These are phyloP conservation scores for Xiphydria camelus DNA, from an alignment of 2,888 invertebrate genomes.

Conservation along the genomic window DNA sequence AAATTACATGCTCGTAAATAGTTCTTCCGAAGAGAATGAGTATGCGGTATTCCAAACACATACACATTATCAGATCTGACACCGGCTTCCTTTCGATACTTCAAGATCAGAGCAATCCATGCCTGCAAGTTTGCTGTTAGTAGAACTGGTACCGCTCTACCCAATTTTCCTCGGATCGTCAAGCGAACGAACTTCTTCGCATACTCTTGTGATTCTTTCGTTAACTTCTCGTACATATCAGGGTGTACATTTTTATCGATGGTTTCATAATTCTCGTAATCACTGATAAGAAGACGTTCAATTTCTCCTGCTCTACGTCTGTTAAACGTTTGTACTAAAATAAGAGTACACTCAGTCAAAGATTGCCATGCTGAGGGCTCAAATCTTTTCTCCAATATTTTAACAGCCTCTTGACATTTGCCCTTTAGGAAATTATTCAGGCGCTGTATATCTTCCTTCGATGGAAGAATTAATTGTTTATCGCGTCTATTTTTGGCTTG, in stretches of 20 bases:
- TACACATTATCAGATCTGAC: conserved; percentile 17
- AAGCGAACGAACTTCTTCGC: conserved; percentile 19
- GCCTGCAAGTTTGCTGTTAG: conserved; percentile 18
- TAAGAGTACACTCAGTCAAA: conserved; percentile 3
- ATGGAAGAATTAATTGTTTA: conserved; percentile 2
- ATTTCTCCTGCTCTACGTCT: no score
- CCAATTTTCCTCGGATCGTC: no score
- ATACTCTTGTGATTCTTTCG: conserved; percentile 3
- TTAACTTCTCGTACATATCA: conserved; percentile 2
- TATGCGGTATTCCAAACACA: conserved; percentile 10
- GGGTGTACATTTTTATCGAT: conserved; percentile 8
- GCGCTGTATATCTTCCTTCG: conserved; percentile 1
- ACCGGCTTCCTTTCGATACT: conserved; percentile 18
- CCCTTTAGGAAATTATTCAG: conserved; percentile 1
- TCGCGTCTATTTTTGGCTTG: conserved; percentile 4
- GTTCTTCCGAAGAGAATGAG: conserved; percentile 5
- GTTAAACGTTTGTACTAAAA: conserved; percentile 5
- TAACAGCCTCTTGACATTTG: conserved; percentile 4
- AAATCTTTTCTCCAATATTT: background rate
- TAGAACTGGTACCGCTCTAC: conserved; percentile 26
- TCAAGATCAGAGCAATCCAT: conserved; percentile 16
- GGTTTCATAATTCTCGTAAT: background rate
- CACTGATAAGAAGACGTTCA: conserved; percentile 2
- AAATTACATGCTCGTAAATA: conserved; percentile 28
- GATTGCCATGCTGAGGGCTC: conserved; percentile 2